Base-by-base conservation (phyloP, 2,888 invertebrate species). In the Tortricodes alternella region DNA sequence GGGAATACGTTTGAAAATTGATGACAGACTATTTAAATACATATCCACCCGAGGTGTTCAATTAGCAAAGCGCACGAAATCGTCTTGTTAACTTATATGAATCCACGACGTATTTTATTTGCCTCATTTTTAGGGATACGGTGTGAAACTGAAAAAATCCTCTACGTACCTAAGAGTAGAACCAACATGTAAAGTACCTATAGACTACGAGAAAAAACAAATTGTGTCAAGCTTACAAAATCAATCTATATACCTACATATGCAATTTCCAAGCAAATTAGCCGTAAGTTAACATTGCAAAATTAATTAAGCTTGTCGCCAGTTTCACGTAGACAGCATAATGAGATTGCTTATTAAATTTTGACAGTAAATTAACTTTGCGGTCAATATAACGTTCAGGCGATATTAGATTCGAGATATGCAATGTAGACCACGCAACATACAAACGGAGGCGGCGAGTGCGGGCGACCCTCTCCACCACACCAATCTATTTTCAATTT, bases 401-500 rank as follows among this genome's bases (percentile, higher is more conserved):
- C 35, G 55, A 27, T 56, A 43, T 56, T 49, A 56, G 55, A 29
- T 32, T 43, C 55, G 55, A 29, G 43, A 44, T 37, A 44, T 56
- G 55, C 55, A 41, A 32, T 43, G 48, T 34, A 41, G 35, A 43
- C 55, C 55, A 16, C 29, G 37, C 32, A 48, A 41, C 53, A 41
- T 53, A 41, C 34, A 34, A 46, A 43, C 24, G 27, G 43, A 15
- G 35, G 41, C 9, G 2, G 43, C 43, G 48, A 27, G 52, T 43
- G 48, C 43, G 59, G 38, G 55, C 56, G 61, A 44, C 57, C 59
- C 53, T 49, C 52, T 44, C 58, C 44, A 64, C 66, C 66, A 59
- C 64, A 63, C 59, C 61, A 64, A 66, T 66, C 63, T 63, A 66
- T 66, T 66, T 63, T 61, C 63, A 66, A 63, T 63, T 62, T 59